These are phyloP conservation scores for Parazoanthus swiftii DNA, from an alignment of 92 coral and sea anemone species.

Conservation along the genomic window DNA sequence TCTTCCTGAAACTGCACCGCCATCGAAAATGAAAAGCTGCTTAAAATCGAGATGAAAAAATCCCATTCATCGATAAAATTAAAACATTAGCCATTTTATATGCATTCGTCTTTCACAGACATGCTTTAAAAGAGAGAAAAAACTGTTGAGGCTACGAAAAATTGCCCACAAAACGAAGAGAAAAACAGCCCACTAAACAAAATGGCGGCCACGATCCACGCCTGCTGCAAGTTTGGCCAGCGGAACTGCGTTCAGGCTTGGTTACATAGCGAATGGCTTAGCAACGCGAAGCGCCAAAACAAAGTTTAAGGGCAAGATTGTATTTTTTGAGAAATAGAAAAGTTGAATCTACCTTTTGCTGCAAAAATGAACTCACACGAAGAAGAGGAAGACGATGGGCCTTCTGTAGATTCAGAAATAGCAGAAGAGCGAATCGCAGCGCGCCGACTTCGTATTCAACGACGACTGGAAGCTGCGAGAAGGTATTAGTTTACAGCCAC, in stretches of 20 bases:
- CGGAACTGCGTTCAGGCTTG: conserved; percentile 22
- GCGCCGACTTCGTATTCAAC: conserved; percentile 91
- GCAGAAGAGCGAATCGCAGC: conserved; percentile 99
- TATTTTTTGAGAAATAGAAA: background rate
- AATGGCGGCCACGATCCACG: conserved; percentile 7
- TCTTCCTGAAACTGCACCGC: background rate
- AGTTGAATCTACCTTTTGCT: background rate
- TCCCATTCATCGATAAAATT: background rate
- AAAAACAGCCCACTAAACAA: background rate
- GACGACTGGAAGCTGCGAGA: conserved; percentile 91
- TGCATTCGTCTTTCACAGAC: background rate
- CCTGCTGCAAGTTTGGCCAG: conserved; percentile 36
- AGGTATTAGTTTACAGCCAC: conserved; percentile 51
- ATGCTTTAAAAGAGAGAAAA: background rate
- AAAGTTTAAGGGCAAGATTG: conserved; percentile 21
- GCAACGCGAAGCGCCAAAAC: conserved; percentile 51
- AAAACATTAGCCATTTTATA: background rate
- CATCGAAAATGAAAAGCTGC: background rate
- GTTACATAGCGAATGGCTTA: conserved; percentile 33
- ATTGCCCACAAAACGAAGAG: background rate
- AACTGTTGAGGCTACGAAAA: background rate
- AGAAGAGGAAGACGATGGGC: conserved; percentile 97
- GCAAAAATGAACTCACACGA: conserved; percentile 79
- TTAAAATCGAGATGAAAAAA: background rate
- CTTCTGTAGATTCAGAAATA: conserved; percentile 90